Conservation (phyloP, 2,113 vertebrate species). For the Pungitius pungitius region DNA sequence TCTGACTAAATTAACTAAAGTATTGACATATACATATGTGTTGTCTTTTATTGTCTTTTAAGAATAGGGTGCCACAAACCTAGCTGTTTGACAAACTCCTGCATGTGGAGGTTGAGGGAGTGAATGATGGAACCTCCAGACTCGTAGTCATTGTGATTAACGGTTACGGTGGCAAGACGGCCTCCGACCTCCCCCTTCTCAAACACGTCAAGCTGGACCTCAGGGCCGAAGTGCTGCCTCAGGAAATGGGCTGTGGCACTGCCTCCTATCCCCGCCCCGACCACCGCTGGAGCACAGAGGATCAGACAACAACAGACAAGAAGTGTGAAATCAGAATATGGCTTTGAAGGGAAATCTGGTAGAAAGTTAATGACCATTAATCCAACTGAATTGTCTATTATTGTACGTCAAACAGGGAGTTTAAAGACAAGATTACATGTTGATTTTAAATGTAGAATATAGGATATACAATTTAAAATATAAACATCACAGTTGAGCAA, state of each 20-base stretch:
- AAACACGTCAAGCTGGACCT: slow-evolving; percentile 92
- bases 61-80: slow-evolving; percentile 80
- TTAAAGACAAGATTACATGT: background rate
- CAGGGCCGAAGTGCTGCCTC: slow-evolving; percentile 94
- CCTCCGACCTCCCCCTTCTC: slow-evolving; percentile 89
- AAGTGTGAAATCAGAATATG: background rate
- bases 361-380: background rate
- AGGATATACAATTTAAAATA: background rate
- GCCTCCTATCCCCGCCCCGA: slow-evolving; percentile 94
- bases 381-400: background rate
- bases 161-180: slow-evolving; percentile 90
- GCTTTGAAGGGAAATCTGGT: background rate
- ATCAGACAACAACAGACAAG: background rate
- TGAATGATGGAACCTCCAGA: slow-evolving; percentile 93
- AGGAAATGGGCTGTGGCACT: slow-evolving; percentile 91
- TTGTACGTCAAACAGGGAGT: background rate
- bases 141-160: slow-evolving; percentile 94
- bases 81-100: slow-evolving; percentile 93
- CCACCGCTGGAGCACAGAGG: slow-evolving; percentile 82
- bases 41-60: background rate
- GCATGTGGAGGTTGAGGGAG: slow-evolving; percentile 96
- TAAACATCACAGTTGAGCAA: background rate
- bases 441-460: too few species aligned
- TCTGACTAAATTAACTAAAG: too few species aligned
- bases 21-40: too few species aligned